Percentiles rank a stretch among this genome's conserved stretches.
Conservation (phyloP, 1,140 invertebrate species). For the Monomorium pharaonis region DNA sequence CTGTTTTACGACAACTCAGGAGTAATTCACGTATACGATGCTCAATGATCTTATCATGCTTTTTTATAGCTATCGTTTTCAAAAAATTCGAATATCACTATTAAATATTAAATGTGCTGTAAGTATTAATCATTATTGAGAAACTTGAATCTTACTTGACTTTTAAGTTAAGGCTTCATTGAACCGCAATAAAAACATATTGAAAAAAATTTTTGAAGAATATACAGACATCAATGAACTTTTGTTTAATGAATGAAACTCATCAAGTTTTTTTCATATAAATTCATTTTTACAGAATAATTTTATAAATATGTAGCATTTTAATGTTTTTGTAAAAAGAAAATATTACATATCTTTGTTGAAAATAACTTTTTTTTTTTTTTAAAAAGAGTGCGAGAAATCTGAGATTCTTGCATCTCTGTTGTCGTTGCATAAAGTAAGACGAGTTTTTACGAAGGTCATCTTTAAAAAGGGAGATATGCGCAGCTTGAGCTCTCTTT, state of each 20-base stretch:
- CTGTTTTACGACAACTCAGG: not conserved
- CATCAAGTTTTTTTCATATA: not conserved
- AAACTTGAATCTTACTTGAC: not conserved
- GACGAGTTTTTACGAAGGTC: slow-evolving; percentile 48
- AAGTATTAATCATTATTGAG: not conserved
- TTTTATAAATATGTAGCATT: not conserved
- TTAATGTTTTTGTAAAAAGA: not conserved
- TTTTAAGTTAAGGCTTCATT: not conserved
- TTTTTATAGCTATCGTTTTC: not conserved
- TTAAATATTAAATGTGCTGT: not conserved
- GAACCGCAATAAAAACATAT: not conserved
- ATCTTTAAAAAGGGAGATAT: slow-evolving; percentile 45
- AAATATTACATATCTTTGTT: not conserved
- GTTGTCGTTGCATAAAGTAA: slow-evolving; percentile 31
- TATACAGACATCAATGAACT: not conserved
- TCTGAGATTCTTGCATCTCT: not conserved
- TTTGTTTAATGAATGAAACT: not conserved
- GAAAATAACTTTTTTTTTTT: not conserved
- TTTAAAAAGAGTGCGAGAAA: not conserved
- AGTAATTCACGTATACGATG: not conserved
- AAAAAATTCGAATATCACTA: not conserved
- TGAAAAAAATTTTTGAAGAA: not conserved
- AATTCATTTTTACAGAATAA: not conserved
- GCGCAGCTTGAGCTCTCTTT: slow-evolving; percentile 21
- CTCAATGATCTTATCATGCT: not conserved